Evolutionary conservation across 2,888 invertebrate species (phyloP), one percentile per base, ranked within the genome.

Genomic region (Alsophila aescularia): DNA sequence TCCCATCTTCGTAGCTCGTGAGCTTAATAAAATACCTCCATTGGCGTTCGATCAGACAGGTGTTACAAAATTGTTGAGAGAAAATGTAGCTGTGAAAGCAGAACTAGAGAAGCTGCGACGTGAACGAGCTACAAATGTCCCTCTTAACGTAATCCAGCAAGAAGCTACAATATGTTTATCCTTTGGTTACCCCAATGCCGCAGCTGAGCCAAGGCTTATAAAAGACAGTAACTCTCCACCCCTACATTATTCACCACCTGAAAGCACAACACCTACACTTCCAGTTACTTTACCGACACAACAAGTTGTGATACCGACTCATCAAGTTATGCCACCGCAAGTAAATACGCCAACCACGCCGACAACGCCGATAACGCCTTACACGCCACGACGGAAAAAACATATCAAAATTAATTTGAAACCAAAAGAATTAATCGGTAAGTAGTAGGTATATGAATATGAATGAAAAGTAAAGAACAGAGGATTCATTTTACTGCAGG

Each of bases 11-110:
- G 55, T 56, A 13, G 55, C 55, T n/a, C 44, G 45, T 9, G 50
- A 56, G 45, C 45, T 56, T n/a, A 41, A 24, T 10, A 45, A 36
- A 41, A 32, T 56, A 32, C 55, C 55, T 6, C 55, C 55, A 2
- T 37, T 56, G 15, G 55, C 55, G 8, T 56, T 56, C n/a, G 55
- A 56, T 27, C 55, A 56, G 16, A 56, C 55, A 6, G 55, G 55
- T 18, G 55, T 56, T 1, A 56, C 55, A 0, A 16, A 45, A 24
- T 9, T 56, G 13, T 12, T 56, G 15, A 44, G 41, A 47, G 55
- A 56, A 16, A 56, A 45, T 10, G 55, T 56, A 2, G 45, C 36
- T 13, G 50, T 56, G 5, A 50, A 50, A 24, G 50, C 50, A 16
- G 55, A 56, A 15, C 36, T 56, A 15, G 55, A 56, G 13, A 41